Evolutionary conservation across 2,888 invertebrate species (phyloP).

Genomic region (Nephrotoma appendiculata): DNA sequence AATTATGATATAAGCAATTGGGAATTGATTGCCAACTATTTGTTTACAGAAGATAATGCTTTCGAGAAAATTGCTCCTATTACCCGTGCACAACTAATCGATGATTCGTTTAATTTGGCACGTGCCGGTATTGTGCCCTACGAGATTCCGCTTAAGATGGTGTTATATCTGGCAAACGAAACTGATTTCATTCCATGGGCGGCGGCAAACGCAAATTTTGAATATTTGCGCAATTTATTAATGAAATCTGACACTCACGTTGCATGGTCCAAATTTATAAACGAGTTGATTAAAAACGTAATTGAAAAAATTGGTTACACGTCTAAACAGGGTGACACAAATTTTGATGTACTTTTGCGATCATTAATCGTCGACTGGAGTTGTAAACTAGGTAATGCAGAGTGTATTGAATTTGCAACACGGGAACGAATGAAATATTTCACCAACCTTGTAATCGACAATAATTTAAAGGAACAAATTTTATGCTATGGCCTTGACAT

Average conservation of each 20-base stretch:
- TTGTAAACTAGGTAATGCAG: conserved; percentile 21
- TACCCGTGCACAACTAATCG: conserved; percentile 61
- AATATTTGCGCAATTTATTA: conserved; percentile 16
- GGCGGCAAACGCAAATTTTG: conserved; percentile 40
- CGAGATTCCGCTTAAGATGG: conserved; percentile 35
- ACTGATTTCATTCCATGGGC: conserved; percentile 54
- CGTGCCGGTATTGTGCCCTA: conserved; percentile 40
- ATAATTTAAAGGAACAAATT: conserved; percentile 24
- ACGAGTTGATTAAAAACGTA: conserved; percentile 18
- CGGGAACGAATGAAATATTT: conserved; percentile 16
- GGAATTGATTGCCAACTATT: conserved; percentile 37
- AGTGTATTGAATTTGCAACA: conserved; percentile 22
- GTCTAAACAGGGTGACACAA: conserved; percentile 22
- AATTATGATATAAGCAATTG: conserved; percentile 57
- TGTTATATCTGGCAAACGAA: conserved; percentile 43
- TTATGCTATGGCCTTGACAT: conserved; percentile 29
- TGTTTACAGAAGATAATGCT: not conserved
- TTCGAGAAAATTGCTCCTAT: conserved; percentile 17
- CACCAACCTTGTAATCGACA: conserved; percentile 19
- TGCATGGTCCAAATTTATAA: not conserved
- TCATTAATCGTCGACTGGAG: conserved; percentile 24
- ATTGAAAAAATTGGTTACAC: conserved; percentile 23
- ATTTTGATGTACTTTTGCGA: conserved; percentile 22
- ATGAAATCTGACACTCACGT: not conserved
- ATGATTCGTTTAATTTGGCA: conserved; percentile 55